Evolutionary conservation across 2,888 invertebrate species (phyloP).

Genomic region (Globia sparganii): DNA sequence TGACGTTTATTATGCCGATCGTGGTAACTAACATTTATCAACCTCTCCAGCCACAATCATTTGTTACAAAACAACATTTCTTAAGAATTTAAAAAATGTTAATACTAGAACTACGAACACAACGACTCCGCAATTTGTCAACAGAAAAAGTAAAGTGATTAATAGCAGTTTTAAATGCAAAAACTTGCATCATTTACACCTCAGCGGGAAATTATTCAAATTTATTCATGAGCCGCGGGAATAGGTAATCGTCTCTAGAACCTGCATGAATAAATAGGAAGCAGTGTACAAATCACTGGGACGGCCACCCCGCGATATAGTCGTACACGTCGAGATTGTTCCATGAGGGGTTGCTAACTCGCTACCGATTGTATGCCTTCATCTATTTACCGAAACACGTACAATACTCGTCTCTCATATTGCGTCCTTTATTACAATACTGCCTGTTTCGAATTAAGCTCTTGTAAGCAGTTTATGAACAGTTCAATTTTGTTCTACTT

Average conservation of each 20-base stretch:
- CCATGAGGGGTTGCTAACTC: slow-evolving; percentile 62
- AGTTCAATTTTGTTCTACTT: too few species aligned
- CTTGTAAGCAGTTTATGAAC: slow-evolving; percentile 43
- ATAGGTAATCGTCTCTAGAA: slow-evolving; percentile 87
- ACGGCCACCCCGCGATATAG: slow-evolving; percentile 72
- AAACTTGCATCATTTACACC: slow-evolving; percentile 89
- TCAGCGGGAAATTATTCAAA: slow-evolving; percentile 87
- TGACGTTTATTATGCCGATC: slow-evolving; percentile 57
- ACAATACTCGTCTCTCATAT: slow-evolving; percentile 58
- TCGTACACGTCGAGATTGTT: slow-evolving; percentile 68
- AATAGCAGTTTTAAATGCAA: slow-evolving; percentile 87
- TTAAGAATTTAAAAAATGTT: slow-evolving; percentile 54
- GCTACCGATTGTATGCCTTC: slow-evolving; percentile 57
- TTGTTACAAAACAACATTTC: slow-evolving; percentile 57
- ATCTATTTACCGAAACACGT: slow-evolving; percentile 57
- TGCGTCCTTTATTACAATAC: slow-evolving; percentile 51
- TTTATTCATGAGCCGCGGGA: slow-evolving; percentile 87
- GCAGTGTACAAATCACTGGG: slow-evolving; percentile 84
- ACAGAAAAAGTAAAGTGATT: slow-evolving; percentile 81
- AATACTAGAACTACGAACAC: slow-evolving; percentile 59
- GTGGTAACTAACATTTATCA: slow-evolving; percentile 55
- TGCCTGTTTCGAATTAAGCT: slow-evolving; percentile 35
- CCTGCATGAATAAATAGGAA: slow-evolving; percentile 89
- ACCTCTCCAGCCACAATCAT: slow-evolving; percentile 44
- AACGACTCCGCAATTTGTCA: slow-evolving; percentile 76